Conservation (phyloP, 2,888 invertebrate genomes). For the Heliothis peltigera region DNA sequence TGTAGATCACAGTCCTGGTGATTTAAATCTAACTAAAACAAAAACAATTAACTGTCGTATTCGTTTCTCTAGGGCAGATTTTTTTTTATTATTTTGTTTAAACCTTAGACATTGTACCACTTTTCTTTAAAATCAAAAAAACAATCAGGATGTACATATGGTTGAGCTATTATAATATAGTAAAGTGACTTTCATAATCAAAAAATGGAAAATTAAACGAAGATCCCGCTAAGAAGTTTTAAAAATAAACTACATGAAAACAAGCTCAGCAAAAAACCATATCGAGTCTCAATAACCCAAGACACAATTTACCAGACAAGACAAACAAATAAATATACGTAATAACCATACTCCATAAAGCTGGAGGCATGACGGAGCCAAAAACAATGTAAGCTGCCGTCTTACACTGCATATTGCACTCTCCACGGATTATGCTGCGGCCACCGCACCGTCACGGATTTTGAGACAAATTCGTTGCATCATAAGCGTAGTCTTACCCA, state of each 20-base stretch:
- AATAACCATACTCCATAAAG: constrained; percentile 42
- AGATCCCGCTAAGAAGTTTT: too few relatives aligned
- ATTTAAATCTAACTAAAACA: too few relatives aligned
- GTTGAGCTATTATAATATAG: too few relatives aligned
- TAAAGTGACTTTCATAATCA: too few relatives aligned
- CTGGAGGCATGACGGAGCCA: constrained; percentile 34
- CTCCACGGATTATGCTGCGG: constrained; percentile 34
- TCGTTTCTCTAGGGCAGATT: too few relatives aligned
- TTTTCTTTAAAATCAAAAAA: too few relatives aligned
- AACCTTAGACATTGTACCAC: too few relatives aligned
- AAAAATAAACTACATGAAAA: not conserved
- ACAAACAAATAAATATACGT: constrained; percentile 41
- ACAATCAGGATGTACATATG: too few relatives aligned
- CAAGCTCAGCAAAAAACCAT: not conserved
- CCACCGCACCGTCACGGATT: constrained; percentile 42
- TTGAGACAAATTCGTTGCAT: constrained; percentile 55
- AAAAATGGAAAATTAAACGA: too few relatives aligned
- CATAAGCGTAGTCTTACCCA: constrained; percentile 45
- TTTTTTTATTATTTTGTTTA: too few relatives aligned
- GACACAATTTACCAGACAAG: constrained; percentile 19
- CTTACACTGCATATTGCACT: constrained; percentile 58
- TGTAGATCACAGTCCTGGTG: too few relatives aligned
- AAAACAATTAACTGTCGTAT: too few relatives aligned
- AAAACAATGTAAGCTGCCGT: constrained; percentile 53
- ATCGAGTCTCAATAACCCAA: constrained; percentile 17